Evolutionary conservation across 2,888 invertebrate genomes (phyloP).

Genomic region (Endomychus coccineus): DNA sequence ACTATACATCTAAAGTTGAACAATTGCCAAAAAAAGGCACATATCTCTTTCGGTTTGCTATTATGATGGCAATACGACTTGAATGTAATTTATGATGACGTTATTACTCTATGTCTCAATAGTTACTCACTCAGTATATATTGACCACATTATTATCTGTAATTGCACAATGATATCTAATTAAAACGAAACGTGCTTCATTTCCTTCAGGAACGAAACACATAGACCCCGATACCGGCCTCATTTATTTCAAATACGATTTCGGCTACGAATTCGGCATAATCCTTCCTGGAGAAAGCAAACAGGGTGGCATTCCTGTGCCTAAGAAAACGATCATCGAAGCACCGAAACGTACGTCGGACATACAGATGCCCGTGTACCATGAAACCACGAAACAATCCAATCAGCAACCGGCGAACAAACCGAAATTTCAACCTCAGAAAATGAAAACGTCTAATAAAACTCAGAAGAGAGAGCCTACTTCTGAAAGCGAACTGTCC

Average conservation of each 20-base stretch:
- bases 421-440: constrained; percentile 41
- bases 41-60: too few species aligned
- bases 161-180: too few species aligned
- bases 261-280: constrained; percentile 74
- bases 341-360: constrained; percentile 50
- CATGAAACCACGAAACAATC: constrained; percentile 58
- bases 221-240: constrained; percentile 66
- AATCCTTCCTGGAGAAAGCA: constrained; percentile 60
- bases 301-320: constrained; percentile 42
- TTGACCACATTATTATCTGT: too few species aligned
- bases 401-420: constrained; percentile 12
- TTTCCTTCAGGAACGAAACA: constrained; percentile 61
- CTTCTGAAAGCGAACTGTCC: constrained; percentile 56
- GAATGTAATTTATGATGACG: too few species aligned
- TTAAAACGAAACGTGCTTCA: too few species aligned
- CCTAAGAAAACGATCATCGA: constrained; percentile 45
- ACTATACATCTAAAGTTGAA: too few species aligned
- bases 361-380: constrained; percentile 60
- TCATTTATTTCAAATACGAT: constrained; percentile 76
- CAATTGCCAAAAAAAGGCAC: too few species aligned
- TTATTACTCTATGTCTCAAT: too few species aligned
- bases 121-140: too few species aligned
- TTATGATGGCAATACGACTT: too few species aligned
- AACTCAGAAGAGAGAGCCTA: constrained; percentile 54
- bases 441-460: constrained; percentile 41